These are phyloP conservation scores for Trichonephila inaurata DNA, from an alignment of 1,140 invertebrate genomes.

Conservation along the genomic window DNA sequence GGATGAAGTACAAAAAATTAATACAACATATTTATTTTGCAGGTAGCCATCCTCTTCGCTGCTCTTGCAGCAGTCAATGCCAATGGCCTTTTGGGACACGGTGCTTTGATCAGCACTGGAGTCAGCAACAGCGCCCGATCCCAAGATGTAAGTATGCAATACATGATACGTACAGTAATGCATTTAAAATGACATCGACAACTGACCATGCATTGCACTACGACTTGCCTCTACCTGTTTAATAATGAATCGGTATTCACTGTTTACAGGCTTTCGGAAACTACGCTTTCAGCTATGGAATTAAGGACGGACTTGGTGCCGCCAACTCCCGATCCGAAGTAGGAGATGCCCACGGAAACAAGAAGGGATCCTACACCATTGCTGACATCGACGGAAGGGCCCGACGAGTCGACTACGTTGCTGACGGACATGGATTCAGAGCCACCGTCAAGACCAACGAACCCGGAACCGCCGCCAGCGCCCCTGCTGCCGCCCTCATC, in stretches of 20 bases:
- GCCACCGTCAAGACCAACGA: conserved; percentile 72
- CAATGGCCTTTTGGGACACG: background rate
- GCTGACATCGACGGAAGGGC: conserved; percentile 9
- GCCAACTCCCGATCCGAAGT: conserved; percentile 78
- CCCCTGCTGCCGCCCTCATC: background rate
- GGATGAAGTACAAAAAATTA: no score
- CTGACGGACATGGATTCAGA: conserved; percentile 69
- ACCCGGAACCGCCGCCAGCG: conserved; percentile 65
- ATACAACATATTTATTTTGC: background rate
- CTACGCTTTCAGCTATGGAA: conserved; percentile 78
- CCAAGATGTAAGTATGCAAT: conserved; percentile 53
- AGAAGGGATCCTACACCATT: conserved; percentile 67
- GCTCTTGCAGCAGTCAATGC: conserved; percentile 29
- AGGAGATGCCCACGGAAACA: conserved; percentile 77
- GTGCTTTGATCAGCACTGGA: conserved; percentile 25
- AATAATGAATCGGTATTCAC: no score
- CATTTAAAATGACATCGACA: no score
- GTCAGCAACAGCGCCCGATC: conserved; percentile 25
- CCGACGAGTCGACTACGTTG: conserved; percentile 68
- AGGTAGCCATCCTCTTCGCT: conserved; percentile 28
- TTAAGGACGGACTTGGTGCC: conserved; percentile 77
- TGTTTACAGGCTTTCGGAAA: conserved; percentile 75
- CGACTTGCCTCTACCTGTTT: no score
- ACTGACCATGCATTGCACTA: no score
- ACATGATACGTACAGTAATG: no score